Evolutionary conservation across 2,888 invertebrate species (phyloP), one percentile per base, ranked within the genome.

Genomic region (Caenorhabditis angaria): DNA sequence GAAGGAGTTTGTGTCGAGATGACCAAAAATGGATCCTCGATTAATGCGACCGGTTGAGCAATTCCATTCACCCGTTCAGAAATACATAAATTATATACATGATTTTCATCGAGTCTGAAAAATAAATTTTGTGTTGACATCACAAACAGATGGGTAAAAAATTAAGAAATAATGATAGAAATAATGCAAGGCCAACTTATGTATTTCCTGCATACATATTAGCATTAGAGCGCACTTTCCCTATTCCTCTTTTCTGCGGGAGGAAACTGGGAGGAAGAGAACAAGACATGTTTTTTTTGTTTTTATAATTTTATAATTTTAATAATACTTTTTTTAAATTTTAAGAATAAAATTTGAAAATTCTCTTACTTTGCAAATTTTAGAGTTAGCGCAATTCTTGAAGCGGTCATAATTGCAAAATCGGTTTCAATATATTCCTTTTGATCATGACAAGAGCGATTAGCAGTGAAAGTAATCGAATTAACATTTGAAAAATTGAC

Each of bases 21-120:
- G n/a, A 35, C 64, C 0, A 64, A 61, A 47, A 64, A 72, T 0
- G 64, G 50, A 28, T 72, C 64, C n/a, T 72, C 72, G 0, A 72
- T 22, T 0, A 68, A n/a, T 0, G 41, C 58, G 20, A 67, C 64
- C 2, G 50, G 55, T 8, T 60, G 64, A 18, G 2, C 10, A 8
- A 53, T 28, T 1, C 47, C 32, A 51, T 57, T 61, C 22, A 50
- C 57, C 28, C 61, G 64, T 35, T 72, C 72, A 8, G 72, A 67
- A 3, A 72, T 35, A 28, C 72, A 72, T 1, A 72, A 41, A 18
- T 65, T 60, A 32, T 53, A 71, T 4, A 35, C 35, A 22, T 12
- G 28, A 2, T 59, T 57, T 25, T 50, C 25, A 41, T 12, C 3
- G 18, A 41, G 41, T 14, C 41, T 41, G 41, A 18, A 41, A 41